These are phyloP conservation scores for Cotesia vestalis DNA, from an alignment of 1,140 invertebrate genomes.

Conservation along the genomic window DNA sequence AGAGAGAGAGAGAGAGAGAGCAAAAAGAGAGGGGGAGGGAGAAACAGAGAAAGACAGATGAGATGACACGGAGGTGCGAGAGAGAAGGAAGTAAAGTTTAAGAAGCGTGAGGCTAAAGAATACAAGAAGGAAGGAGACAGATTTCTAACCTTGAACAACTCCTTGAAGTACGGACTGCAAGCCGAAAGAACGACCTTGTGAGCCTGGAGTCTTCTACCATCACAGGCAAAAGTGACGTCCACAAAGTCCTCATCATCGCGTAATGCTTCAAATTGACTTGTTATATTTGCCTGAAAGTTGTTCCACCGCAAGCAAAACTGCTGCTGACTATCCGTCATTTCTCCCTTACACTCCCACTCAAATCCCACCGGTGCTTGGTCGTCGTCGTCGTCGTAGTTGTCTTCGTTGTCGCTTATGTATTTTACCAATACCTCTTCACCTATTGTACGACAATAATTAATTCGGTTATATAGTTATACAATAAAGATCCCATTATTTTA, in stretches of 20 bases:
- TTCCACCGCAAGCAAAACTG: conserved; percentile 94
- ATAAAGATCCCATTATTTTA: conserved; percentile 44
- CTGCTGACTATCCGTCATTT: conserved; percentile 70
- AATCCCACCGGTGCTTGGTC: conserved; percentile 30
- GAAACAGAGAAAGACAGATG: conserved; percentile 17
- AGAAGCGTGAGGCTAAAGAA: conserved; percentile 39
- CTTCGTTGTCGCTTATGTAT: conserved; percentile 22
- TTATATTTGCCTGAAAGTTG: conserved; percentile 90
- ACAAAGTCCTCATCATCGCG: conserved; percentile 83
- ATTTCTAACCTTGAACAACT: conserved; percentile 79
- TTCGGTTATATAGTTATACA: conserved; percentile 1
- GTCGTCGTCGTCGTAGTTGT: conserved; percentile 29
- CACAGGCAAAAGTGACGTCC: conserved; percentile 84
- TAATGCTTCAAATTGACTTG: conserved; percentile 80
- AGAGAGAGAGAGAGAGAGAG: conserved; percentile 36
- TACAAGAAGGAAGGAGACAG: conserved; percentile 41
- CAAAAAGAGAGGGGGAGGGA: conserved; percentile 23
- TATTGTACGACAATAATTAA: background rate
- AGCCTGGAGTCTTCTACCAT: conserved; percentile 78
- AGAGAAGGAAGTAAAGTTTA: conserved; percentile 10
- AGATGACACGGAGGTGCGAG: background rate
- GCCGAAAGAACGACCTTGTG: too few species aligned
- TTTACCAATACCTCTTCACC: conserved; percentile 21
- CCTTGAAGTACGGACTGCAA: conserved; percentile 85
- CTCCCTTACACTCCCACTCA: conserved; percentile 44